A percentile compares a stretch with the other conserved stretches of the same genome.
Conservation (phyloP, 2,888 invertebrate species). For the Disparrhopalites patrizii region DNA sequence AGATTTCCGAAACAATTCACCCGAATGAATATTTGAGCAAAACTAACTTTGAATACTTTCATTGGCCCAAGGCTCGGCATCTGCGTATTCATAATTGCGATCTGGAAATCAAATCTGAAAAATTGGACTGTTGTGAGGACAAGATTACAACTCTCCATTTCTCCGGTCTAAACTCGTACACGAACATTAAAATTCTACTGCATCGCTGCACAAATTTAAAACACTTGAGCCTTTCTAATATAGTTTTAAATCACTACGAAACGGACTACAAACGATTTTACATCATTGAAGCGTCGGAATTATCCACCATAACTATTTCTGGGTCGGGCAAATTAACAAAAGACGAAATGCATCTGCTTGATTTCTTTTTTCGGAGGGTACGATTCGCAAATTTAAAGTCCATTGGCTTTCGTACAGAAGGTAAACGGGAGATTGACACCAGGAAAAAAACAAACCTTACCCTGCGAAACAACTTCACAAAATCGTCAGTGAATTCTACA, state of each 20-base stretch:
- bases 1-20: too few species aligned
- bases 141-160: slow-evolving; percentile 1
- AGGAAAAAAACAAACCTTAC: background rate
- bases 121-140: background rate
- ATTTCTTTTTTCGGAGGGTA: slow-evolving; percentile 13
- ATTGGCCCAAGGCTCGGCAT: background rate
- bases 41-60: background rate
- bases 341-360: slow-evolving; percentile 9
- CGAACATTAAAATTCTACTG: slow-evolving; percentile 8
- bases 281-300: background rate
- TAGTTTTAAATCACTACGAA: slow-evolving; percentile 6
- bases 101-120: background rate
- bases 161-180: slow-evolving; percentile 9
- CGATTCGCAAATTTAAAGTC: background rate
- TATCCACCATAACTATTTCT: background rate
- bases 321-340: background rate
- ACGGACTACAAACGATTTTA: slow-evolving; percentile 11
- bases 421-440: background rate
- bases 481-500: background rate
- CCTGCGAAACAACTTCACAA: slow-evolving; percentile 15
- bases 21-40: background rate
- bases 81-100: slow-evolving; percentile 5
- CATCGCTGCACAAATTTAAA: slow-evolving; percentile 10
- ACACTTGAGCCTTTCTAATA: background rate
- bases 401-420: background rate